Evolutionary conservation across 1,140 invertebrate species (phyloP).

Genomic region (Dendrolimus punctatus): DNA sequence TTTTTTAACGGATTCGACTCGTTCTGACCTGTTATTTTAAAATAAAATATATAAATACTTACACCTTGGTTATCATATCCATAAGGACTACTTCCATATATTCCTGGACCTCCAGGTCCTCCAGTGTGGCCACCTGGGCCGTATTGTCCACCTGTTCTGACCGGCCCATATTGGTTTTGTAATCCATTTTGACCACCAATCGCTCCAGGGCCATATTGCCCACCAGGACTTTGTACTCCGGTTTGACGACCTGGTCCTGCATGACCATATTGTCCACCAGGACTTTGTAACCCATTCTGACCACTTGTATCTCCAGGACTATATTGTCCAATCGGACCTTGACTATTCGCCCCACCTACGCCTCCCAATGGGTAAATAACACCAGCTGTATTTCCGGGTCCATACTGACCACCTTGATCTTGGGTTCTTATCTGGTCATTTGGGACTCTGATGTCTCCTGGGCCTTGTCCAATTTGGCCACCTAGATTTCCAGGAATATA

Average conservation of each 20-base stretch:
- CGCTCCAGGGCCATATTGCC: conserved; percentile 8
- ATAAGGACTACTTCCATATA: conserved; percentile 2
- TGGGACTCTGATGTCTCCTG: no score
- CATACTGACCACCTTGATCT: conserved; percentile 2
- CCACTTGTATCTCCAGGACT: conserved; percentile 2
- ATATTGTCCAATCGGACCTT: conserved; percentile 10
- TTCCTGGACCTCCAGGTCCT: conserved; percentile 2
- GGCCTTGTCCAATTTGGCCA: not conserved
- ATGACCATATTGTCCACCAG: conserved; percentile 6
- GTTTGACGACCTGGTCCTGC: not conserved
- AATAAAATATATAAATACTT: not conserved
- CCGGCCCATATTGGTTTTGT: conserved; percentile 4
- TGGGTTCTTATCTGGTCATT: no score
- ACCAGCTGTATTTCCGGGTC: not conserved
- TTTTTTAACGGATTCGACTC: no score
- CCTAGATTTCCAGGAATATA: not conserved
- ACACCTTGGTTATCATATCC: conserved; percentile 14
- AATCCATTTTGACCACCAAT: conserved; percentile 1
- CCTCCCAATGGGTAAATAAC: no score
- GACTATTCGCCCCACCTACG: no score
- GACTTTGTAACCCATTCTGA: not conserved
- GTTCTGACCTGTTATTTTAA: no score
- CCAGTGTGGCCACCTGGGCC: conserved; percentile 6
- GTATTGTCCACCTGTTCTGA: conserved; percentile 1
- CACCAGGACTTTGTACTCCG: not conserved